phyloP scores from a whole-genome alignment of 1,140 invertebrate species.

The Microplitis demolitor region DNA sequence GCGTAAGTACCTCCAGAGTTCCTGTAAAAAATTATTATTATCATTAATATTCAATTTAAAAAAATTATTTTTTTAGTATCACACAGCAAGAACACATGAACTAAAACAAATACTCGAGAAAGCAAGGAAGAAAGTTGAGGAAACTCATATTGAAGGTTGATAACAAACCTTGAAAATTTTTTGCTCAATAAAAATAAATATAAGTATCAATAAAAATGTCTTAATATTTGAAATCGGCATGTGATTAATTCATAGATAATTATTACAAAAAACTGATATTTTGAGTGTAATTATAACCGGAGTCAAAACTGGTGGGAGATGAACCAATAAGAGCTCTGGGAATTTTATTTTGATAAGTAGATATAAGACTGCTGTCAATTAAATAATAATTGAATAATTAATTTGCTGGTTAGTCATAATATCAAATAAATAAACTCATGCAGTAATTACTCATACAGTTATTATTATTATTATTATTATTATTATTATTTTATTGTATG shows the following conservation, averaged over 20 bases:
- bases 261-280: too few species aligned
- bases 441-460: neutral
- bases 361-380: too few species aligned
- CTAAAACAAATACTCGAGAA: constrained; percentile 70
- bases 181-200: neutral
- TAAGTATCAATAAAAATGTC: neutral
- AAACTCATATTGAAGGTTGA: neutral
- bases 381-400: too few species aligned
- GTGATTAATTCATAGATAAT: too few species aligned
- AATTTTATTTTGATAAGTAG: too few species aligned
- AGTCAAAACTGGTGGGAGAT: too few species aligned
- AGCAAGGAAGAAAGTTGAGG: constrained; percentile 67
- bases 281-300: too few species aligned
- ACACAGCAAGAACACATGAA: constrained; percentile 71
- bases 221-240: too few species aligned
- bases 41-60: neutral
- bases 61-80: constrained; percentile 63
- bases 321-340: too few species aligned
- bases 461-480: too few species aligned
- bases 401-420: too few species aligned
- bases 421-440: too few species aligned
- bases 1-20: constrained; percentile 64
- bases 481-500: neutral
- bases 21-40: constrained; percentile 16
- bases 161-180: neutral